Conservation (phyloP, 2,113 vertebrate species). For the Macheiramphus alcinus region DNA sequence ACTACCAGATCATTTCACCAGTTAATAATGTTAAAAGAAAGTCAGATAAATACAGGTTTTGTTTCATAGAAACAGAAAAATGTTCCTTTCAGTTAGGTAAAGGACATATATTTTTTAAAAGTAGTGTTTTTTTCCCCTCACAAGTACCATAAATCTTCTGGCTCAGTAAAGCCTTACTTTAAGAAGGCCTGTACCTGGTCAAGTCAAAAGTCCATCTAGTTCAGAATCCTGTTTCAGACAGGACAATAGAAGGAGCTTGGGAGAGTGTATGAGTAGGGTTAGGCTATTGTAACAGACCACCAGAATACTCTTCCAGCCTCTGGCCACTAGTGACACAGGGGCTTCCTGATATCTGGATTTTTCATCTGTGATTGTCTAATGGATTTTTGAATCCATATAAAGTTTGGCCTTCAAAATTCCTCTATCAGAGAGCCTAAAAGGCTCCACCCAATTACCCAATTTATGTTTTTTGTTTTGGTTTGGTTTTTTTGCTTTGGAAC, state of each 20-base stretch:
- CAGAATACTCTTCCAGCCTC: background rate
- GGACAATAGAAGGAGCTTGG: background rate
- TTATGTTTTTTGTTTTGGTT: background rate
- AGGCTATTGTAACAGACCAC: background rate
- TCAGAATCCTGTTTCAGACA: background rate
- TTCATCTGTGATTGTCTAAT: background rate
- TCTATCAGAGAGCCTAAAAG: background rate
- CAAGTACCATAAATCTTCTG: background rate
- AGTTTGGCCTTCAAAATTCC: background rate
- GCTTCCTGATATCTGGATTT: background rate
- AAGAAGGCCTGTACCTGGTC: background rate
- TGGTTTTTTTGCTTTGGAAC: background rate
- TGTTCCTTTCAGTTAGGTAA: conserved; percentile 44
- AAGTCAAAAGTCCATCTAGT: background rate
- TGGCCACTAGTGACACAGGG: background rate
- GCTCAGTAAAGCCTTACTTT: background rate
- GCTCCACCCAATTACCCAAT: background rate
- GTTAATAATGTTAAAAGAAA: conserved; percentile 23
- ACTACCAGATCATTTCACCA: conserved; percentile 22
- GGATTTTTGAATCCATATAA: background rate
- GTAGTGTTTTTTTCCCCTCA: conserved; percentile 1
- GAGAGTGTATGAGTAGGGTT: background rate
- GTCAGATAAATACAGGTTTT: conserved; percentile 12
- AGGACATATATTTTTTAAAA: background rate
- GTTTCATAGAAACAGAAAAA: conserved; percentile 80